phyloP scores from a whole-genome alignment of 2,888 invertebrate genomes.

The Nomada flava region DNA sequence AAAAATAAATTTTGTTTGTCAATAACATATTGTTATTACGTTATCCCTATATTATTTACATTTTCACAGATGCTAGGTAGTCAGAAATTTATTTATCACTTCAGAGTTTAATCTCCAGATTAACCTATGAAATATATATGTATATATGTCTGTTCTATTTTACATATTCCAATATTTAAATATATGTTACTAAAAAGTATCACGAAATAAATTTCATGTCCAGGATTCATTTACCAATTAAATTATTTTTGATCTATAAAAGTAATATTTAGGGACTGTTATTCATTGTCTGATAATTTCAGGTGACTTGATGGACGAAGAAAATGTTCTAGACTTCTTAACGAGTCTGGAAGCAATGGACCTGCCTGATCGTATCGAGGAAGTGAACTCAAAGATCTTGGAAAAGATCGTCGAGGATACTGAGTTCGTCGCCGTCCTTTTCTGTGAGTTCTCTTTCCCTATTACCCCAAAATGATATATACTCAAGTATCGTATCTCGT shows the following conservation, averaged over 20 bases:
- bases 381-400: conserved; percentile 96
- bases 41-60: neutral
- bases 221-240: neutral
- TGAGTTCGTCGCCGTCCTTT: conserved; percentile 95
- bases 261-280: neutral
- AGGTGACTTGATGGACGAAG: conserved; percentile 98
- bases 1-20: neutral
- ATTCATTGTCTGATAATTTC: conserved; percentile 69
- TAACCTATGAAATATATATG: too few species aligned
- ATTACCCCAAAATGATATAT: neutral
- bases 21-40: neutral
- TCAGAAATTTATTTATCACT: neutral
- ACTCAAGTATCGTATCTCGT: neutral
- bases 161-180: too few species aligned
- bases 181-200: neutral
- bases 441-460: conserved; percentile 91
- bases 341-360: conserved; percentile 98
- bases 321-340: conserved; percentile 95
- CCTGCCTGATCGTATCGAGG: conserved; percentile 97
- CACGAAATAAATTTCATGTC: neutral
- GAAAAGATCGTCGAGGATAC: conserved; percentile 96
- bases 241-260: too few species aligned
- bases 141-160: too few species aligned
- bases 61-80: neutral
- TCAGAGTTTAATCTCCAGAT: neutral